phyloP scores from a whole-genome alignment of 2,113 vertebrate genomes.

The Trichomycterus rosablanca region DNA sequence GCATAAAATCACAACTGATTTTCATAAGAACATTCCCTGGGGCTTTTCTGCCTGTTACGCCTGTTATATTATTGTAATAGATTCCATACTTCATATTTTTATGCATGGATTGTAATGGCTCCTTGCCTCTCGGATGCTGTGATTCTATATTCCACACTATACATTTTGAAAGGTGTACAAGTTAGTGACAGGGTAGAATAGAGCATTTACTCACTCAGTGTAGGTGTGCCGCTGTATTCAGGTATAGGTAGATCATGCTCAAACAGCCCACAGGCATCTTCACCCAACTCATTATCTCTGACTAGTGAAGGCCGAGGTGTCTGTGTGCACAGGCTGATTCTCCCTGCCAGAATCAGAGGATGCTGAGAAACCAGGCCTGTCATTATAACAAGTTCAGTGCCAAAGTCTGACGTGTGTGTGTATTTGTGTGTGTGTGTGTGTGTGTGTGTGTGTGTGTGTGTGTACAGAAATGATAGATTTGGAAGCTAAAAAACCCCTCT shows the following conservation, averaged over 20 bases:
- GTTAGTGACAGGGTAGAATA: conserved; percentile 15
- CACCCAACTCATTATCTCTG: conserved; percentile 22
- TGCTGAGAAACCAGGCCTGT: conserved; percentile 26
- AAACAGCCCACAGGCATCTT: conserved; percentile 18
- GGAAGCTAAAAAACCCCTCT: background rate
- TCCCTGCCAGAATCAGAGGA: conserved; percentile 3
- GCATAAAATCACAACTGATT: too few species aligned
- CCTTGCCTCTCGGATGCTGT: background rate
- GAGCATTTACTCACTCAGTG: conserved; percentile 22
- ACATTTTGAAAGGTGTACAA: conserved; percentile 8
- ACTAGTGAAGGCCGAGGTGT: conserved; percentile 18
- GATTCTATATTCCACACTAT: conserved; percentile 17
- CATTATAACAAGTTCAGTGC: conserved; percentile 30
- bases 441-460: conserved; percentile 22
- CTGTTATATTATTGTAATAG: background rate
- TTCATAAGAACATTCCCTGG: too few species aligned
- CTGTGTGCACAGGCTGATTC: conserved; percentile 15
- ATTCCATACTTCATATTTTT: background rate
- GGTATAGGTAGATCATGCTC: too few species aligned
- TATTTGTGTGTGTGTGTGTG: conserved; percentile 28
- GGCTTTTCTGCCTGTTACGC: background rate
- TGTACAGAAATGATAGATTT: conserved; percentile 24
- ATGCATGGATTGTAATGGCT: background rate
- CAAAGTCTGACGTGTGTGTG: conserved; percentile 33
- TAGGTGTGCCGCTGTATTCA: conserved; percentile 9